A percentile compares a stretch with the other conserved stretches of the same genome.
Evolutionary conservation across 2,888 invertebrate genomes (phyloP).

Genomic region (Leptogaster cylindrica): DNA sequence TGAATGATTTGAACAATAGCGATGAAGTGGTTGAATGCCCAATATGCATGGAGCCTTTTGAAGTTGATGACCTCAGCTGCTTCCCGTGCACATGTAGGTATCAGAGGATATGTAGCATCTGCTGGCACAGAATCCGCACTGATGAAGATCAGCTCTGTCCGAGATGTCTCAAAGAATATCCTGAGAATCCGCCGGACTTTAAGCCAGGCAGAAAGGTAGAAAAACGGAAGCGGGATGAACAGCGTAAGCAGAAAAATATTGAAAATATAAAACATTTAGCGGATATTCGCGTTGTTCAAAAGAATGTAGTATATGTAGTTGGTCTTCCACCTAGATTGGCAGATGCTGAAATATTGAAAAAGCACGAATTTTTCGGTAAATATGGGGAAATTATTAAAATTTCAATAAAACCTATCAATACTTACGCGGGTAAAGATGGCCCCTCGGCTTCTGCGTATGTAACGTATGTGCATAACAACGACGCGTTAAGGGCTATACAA

Average conservation of each 20-base stretch:
- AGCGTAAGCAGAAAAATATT: slow-evolving; percentile 92
- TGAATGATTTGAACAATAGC: slow-evolving; percentile 86
- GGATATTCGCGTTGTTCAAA: slow-evolving; percentile 96
- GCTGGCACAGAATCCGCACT: slow-evolving; percentile 99
- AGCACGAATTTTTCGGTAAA: slow-evolving; percentile 99
- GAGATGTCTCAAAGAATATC: slow-evolving; percentile 97
- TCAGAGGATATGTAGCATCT: slow-evolving; percentile 99
- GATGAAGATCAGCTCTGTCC: slow-evolving; percentile 99
- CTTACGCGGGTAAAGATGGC: slow-evolving; percentile 83
- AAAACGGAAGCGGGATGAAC: slow-evolving; percentile 94
- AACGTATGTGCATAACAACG: slow-evolving; percentile 88
- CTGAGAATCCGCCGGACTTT: slow-evolving; percentile 99
- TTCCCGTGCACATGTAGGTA: slow-evolving; percentile 99
- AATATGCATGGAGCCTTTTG: slow-evolving; percentile 98
- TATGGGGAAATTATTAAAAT: slow-evolving; percentile 99
- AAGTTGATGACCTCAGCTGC: slow-evolving; percentile 98
- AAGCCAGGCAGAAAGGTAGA: slow-evolving; percentile 97
- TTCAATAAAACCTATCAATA: slow-evolving; percentile 97
- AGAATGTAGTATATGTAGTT: slow-evolving; percentile 99
- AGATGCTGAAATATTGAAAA: slow-evolving; percentile 95
- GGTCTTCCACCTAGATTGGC: slow-evolving; percentile 95
- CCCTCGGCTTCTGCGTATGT: slow-evolving; percentile 95
- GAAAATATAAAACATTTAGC: slow-evolving; percentile 97
- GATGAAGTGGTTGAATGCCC: slow-evolving; percentile 96
- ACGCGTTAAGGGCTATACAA: slow-evolving; percentile 95